Percentiles rank a stretch among this genome's conserved stretches.
phyloP scores from a whole-genome alignment of 2,113 vertebrate genomes.

The Chaetodon trifascialis region DNA sequence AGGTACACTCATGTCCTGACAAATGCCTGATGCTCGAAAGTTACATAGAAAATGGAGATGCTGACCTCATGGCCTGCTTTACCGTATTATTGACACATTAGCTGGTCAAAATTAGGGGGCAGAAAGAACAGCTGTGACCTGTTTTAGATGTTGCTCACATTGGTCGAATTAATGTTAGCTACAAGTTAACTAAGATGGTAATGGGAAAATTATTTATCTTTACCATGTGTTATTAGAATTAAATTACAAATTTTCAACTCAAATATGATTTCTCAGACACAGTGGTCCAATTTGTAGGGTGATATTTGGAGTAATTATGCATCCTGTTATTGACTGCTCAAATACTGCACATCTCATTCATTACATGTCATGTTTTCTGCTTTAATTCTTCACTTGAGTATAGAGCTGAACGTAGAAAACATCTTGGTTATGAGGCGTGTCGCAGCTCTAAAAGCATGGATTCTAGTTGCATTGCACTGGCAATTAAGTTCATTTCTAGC shows the following conservation, averaged over 20 bases:
- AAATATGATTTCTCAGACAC: neutral
- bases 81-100: constrained; percentile 30
- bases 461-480: neutral
- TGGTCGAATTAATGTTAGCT: neutral
- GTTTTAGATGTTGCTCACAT: constrained; percentile 2
- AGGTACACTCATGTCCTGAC: constrained; percentile 37
- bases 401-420: neutral
- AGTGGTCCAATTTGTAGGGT: neutral
- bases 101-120: constrained; percentile 26
- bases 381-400: neutral
- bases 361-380: neutral
- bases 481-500: neutral
- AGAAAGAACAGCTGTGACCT: constrained; percentile 41
- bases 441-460: neutral
- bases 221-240: neutral
- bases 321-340: neutral
- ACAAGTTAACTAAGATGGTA: neutral
- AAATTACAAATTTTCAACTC: neutral
- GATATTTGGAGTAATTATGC: neutral
- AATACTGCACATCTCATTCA: neutral
- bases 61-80: constrained; percentile 23
- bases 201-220: neutral
- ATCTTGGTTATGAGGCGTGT: neutral
- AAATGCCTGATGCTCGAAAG: constrained; percentile 44
- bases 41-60: constrained; percentile 22